Base-by-base conservation (phyloP, 2,888 invertebrate genomes). In the Pterobdella sp. region DNA sequence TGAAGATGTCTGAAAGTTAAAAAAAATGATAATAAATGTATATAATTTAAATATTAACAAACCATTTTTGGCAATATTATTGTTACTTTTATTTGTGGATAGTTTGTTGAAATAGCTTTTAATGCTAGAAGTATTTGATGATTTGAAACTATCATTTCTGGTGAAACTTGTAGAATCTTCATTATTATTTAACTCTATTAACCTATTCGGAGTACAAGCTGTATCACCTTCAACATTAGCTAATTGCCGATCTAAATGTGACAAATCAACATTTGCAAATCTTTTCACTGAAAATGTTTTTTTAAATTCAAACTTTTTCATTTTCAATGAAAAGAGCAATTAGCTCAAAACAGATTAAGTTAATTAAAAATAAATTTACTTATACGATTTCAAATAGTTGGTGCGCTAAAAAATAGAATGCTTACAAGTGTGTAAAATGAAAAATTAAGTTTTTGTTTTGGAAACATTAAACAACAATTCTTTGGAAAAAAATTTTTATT, bases 221-320 rank as follows among this genome's bases (percentile, higher is more conserved):
- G 10, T 42, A 7, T 7, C 7, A 7, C 18, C 10, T 42, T 56
- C 10, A 18, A 31, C 65, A 34, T 3, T 31, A 3, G 65, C 26
- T 22, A 65, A 34, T 29, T 34, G 35, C 26, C 65, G 34, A 65
- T 65, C 35, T 29, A 65, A 65, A 31, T 34, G 35, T 22, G 65
- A 3, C n/a, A 65, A 65, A 65, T 65, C 35, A 3, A 34, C 65
- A n/a, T 65, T 65, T 7, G 65, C 35, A 65, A 65, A 29, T 65
- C 65, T 14, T 29, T 65, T 65, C 3, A 65, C 34, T 2, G 34
- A 65, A 34, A 34, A 34, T n/a, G 31, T 3, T 35, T 65, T 65
- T n/a, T 65, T 65, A 65, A 65, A 65, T 29, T 65, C 65, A 65
- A 65, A 65, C 65, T 65, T 65, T 29, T 65, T 65, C 35, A 34